Evolutionary conservation across 2,113 vertebrate genomes (phyloP).

Genomic region (Phalacrocorax brasilianus): DNA sequence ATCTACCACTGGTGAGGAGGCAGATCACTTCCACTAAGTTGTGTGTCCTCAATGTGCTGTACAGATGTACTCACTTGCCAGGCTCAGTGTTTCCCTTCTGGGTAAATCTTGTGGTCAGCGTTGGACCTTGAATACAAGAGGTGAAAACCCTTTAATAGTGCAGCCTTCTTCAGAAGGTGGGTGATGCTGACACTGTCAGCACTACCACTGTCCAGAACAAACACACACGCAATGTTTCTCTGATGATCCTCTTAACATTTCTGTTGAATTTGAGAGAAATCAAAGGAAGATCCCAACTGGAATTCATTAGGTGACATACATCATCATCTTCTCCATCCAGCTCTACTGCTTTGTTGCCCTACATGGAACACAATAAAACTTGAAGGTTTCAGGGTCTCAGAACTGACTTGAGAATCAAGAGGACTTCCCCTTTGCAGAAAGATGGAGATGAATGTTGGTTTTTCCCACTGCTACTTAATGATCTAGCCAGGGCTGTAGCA

Average conservation of each 20-base stretch:
- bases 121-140: not conserved
- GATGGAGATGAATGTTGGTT: not conserved
- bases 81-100: not conserved
- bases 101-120: not conserved
- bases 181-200: not conserved
- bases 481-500: not conserved
- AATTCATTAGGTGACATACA: not conserved
- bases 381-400: not conserved
- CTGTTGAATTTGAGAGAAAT: not conserved
- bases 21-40: not conserved
- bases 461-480: not conserved
- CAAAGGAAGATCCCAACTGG: not conserved
- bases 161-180: not conserved
- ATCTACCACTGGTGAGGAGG: not conserved
- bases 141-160: not conserved
- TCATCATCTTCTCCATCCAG: fast-evolving
- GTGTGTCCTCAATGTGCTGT: not conserved
- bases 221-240: not conserved
- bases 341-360: not conserved
- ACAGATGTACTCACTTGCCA: not conserved
- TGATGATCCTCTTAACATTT: not conserved
- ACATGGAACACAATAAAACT: not conserved
- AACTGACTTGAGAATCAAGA: not conserved
- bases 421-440: not conserved
- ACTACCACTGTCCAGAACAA: not conserved